Percentiles rank a stretch among this genome's conserved stretches.
Evolutionary conservation across 37 sponge, comb jelly and placozoan species (phyloP).

Genomic region (Halisarca cf. caerulea): DNA sequence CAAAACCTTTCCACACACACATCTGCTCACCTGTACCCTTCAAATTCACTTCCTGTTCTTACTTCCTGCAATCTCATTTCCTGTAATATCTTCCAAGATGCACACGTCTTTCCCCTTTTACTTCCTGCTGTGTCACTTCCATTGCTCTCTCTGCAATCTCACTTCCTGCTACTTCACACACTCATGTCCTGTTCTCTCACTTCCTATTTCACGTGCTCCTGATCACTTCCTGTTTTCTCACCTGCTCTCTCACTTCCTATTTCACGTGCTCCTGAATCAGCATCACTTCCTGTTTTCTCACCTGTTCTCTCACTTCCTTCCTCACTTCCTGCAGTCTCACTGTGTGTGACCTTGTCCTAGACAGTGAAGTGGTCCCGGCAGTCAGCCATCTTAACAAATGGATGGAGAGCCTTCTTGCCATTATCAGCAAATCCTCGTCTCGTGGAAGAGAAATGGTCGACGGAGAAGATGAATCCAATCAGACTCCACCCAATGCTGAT

Average conservation of each 20-base stretch:
- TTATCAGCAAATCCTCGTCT: neutral
- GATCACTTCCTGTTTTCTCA: too few relatives aligned
- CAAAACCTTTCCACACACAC: too few relatives aligned
- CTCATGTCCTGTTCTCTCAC: neutral
- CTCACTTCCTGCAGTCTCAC: neutral
- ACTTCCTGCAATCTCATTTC: too few relatives aligned
- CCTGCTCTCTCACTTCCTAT: neutral
- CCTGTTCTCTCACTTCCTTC: neutral
- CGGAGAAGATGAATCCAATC: neutral
- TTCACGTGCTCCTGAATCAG: neutral
- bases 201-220: neutral
- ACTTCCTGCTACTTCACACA: neutral
- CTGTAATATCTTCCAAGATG: too few relatives aligned
- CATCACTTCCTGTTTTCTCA: neutral
- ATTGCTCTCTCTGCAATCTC: neutral
- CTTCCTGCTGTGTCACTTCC: too few relatives aligned
- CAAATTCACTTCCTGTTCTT: too few relatives aligned
- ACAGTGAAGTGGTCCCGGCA: neutral
- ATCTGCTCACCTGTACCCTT: too few relatives aligned
- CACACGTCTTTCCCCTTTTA: too few relatives aligned
- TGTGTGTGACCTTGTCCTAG: neutral
- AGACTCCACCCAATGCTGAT: too few relatives aligned
- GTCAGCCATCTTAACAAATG: neutral
- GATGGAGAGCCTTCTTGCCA: neutral
- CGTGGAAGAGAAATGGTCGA: neutral